Percentiles rank a stretch among this genome's conserved stretches.
Evolutionary conservation across 1,140 invertebrate genomes (phyloP).

Genomic region (Danaus plexippus): DNA sequence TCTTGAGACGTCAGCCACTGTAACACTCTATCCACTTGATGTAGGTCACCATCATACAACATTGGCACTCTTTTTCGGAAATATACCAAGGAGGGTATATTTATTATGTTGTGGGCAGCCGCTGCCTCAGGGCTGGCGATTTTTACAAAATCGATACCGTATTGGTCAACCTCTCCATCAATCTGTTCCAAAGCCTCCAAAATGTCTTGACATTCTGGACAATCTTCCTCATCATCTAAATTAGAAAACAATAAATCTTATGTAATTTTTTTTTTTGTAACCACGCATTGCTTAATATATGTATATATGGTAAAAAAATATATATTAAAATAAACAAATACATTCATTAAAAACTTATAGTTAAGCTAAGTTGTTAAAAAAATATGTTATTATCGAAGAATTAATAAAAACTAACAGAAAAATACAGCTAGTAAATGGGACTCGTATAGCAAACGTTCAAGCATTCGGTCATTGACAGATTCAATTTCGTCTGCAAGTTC

Average conservation of each 20-base stretch:
- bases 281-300: background rate
- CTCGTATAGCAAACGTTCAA: slow-evolving; percentile 88
- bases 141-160: slow-evolving; percentile 96
- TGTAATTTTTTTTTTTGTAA: slow-evolving; percentile 1
- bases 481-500: slow-evolving; percentile 96
- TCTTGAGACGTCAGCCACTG: slow-evolving; percentile 94
- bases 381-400: background rate
- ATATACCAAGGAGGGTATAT: slow-evolving; percentile 89
- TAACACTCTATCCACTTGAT: slow-evolving; percentile 88
- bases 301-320: too few species aligned
- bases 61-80: slow-evolving; percentile 90
- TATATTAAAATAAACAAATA: too few species aligned
- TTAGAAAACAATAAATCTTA: slow-evolving; percentile 12
- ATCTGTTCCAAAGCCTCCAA: slow-evolving; percentile 92
- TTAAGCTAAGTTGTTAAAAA: too few species aligned
- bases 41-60: slow-evolving; percentile 92
- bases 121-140: slow-evolving; percentile 89
- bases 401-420: slow-evolving; percentile 82
- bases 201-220: slow-evolving; percentile 90
- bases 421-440: slow-evolving; percentile 92
- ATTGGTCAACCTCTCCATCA: slow-evolving; percentile 93
- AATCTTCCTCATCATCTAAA: slow-evolving; percentile 91
- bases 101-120: slow-evolving; percentile 84
- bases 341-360: too few species aligned
- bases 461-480: slow-evolving; percentile 91